These are phyloP conservation scores for Ennomos erosarius DNA, from an alignment of 2,888 invertebrate species.

Conservation along the genomic window DNA sequence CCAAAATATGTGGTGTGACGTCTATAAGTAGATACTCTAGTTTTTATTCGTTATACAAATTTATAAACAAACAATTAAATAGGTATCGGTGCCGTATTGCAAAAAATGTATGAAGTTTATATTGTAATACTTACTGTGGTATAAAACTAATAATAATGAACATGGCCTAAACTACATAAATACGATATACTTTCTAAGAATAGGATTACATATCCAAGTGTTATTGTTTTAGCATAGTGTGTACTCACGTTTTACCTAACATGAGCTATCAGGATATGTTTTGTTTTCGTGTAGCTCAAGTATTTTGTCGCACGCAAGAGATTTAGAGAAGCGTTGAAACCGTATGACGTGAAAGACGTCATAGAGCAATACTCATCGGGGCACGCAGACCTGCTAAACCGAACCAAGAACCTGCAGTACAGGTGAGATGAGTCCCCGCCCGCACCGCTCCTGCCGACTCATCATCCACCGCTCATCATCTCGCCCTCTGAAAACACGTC, in stretches of 20 bases:
- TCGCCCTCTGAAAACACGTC: constrained; percentile 44
- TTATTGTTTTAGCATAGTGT: constrained; percentile 1
- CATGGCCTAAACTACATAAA: too few species aligned
- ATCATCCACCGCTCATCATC: constrained; percentile 57
- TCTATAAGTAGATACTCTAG: constrained; percentile 5
- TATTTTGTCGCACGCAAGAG: constrained; percentile 96
- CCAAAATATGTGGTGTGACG: constrained; percentile 11
- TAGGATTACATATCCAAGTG: neutral
- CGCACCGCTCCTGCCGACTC: constrained; percentile 42
- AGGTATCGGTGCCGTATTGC: too few species aligned
- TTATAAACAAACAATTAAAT: constrained; percentile 1
- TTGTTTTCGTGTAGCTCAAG: constrained; percentile 89
- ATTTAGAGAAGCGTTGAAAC: constrained; percentile 96
- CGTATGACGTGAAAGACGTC: constrained; percentile 97
- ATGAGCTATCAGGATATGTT: constrained; percentile 65
- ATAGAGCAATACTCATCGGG: constrained; percentile 96
- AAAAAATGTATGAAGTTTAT: too few species aligned
- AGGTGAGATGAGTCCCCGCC: constrained; percentile 84
- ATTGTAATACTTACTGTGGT: too few species aligned
- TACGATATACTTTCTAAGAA: neutral
- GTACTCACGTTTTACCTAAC: constrained; percentile 18
- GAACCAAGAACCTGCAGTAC: constrained; percentile 94
- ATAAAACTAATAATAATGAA: too few species aligned
- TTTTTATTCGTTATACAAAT: neutral
- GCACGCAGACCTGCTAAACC: constrained; percentile 94